Evolutionary conservation across 2,113 vertebrate genomes (phyloP).

Genomic region (Boleophthalmus pectinirostris): DNA sequence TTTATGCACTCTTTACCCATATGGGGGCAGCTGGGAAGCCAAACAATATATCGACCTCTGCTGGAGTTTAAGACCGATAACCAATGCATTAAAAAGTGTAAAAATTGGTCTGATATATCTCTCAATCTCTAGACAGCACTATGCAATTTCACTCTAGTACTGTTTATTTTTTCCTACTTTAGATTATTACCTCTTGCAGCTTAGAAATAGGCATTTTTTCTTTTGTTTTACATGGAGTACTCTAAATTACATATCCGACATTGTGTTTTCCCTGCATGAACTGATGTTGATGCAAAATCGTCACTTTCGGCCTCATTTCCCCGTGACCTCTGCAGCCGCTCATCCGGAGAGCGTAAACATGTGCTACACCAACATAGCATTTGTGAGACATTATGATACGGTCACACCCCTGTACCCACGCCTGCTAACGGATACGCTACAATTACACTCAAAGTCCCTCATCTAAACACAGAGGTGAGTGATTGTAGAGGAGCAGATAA

Average conservation of each 20-base stretch:
- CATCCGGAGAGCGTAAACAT: constrained; percentile 23
- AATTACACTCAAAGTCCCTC: constrained; percentile 44
- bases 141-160: too few species aligned
- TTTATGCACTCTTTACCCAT: too few species aligned
- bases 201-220: too few species aligned
- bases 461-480: constrained; percentile 35
- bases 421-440: neutral
- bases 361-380: neutral
- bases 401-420: neutral
- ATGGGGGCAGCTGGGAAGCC: too few species aligned
- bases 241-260: neutral
- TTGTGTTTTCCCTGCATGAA: neutral
- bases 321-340: constrained; percentile 1
- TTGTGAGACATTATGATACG: constrained; percentile 8
- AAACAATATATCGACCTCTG: too few species aligned
- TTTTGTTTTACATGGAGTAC: neutral
- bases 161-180: too few species aligned
- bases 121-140: too few species aligned
- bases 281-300: neutral
- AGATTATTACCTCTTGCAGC: neutral
- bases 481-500: constrained; percentile 40
- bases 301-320: constrained; percentile 4
- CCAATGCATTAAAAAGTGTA: too few species aligned
- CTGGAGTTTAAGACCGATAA: too few species aligned
- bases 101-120: too few species aligned